Evolutionary conservation across 35 echinoderm and acorn worm genomes (phyloP), one percentile per base, ranked within the genome.

Genomic region (Strongylocentrotus purpuratus): DNA sequence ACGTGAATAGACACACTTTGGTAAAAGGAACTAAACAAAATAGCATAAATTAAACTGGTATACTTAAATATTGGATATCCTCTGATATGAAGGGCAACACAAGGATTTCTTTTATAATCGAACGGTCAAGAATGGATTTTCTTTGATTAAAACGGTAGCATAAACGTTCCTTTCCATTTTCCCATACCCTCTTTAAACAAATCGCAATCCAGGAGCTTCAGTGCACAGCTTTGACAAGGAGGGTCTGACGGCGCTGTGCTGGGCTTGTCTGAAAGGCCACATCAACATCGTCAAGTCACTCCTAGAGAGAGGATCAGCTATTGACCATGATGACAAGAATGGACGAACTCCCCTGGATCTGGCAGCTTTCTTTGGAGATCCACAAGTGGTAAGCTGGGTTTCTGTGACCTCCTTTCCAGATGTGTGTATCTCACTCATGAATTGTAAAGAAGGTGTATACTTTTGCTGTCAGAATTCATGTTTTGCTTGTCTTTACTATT

Each of bases 361-460:
- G 48, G 98, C 98, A 15, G 98, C 98, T 58, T 99, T 99, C 96
- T 99, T 96, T 94, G 98, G 98, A 85, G 98, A 99, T 97, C 96
- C 98, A 46, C 98, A 99, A 96, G 98, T 99, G 95, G 98, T 99
- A 94, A 97, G 98, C 46, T 0, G 4, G 25, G 22, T 50, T 93
- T 93, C 46, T 4, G 0, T 10, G 87, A 10, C 87, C 20, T 88
- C 25, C 5, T 86, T 4, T 86, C 33, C 33, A 31, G 33, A 33
- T 31, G 12, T 31, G 6, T 86, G 4, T 33, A 31, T 8, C 85
- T 86, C 14, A 86, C 10, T 55, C 9, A 55, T 55, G 10, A 55
- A 10, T 41, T 41, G 35, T 41, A 41, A 41, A 41, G 35, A 41
- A 41, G 35, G 3, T 41, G 35, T 41, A 41, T 41, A 41, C 35